Conservation (phyloP, 1,140 invertebrate species). For the Cotesia vestalis region DNA sequence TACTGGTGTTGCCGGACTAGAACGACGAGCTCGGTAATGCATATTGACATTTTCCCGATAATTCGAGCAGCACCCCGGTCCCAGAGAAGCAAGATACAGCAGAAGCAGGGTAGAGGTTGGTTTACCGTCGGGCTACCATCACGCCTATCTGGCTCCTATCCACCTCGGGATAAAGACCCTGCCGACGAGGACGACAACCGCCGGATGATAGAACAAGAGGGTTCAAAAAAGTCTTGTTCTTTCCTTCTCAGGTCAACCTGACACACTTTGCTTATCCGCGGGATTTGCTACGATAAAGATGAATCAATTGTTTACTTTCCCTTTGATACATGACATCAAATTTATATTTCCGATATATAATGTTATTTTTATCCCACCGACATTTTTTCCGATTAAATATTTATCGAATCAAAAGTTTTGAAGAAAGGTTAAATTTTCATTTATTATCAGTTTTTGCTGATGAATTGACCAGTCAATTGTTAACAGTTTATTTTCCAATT, state of each 20-base stretch:
- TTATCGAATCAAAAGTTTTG: no score
- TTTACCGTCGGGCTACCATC: conserved; percentile 14
- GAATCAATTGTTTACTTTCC: conserved; percentile 20
- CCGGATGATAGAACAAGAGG: conserved; percentile 10
- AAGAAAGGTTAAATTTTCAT: no score
- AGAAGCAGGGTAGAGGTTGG: conserved; percentile 19
- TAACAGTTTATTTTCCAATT: no score
- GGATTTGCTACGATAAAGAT: conserved; percentile 1
- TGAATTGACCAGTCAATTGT: no score
- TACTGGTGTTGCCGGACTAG: conserved; percentile 25
- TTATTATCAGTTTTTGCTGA: no score
- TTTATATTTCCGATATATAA: neutral
- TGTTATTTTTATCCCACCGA: neutral
- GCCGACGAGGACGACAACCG: conserved; percentile 11
- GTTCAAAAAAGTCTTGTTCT: conserved; percentile 14
- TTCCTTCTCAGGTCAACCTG: conserved; percentile 9
- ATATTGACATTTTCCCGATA: conserved; percentile 62
- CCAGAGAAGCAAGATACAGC: conserved; percentile 17
- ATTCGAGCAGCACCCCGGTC: conserved; percentile 47
- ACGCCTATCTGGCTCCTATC: conserved; percentile 4
- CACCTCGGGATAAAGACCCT: conserved; percentile 36
- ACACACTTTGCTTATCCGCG: conserved; percentile 28
- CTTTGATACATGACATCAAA: neutral
- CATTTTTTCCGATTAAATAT: no score
- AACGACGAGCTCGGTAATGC: conserved; percentile 51